Evolutionary conservation across 2,888 invertebrate species (phyloP), one percentile per base, ranked within the genome.

Genomic region (Rotaria socialis): DNA sequence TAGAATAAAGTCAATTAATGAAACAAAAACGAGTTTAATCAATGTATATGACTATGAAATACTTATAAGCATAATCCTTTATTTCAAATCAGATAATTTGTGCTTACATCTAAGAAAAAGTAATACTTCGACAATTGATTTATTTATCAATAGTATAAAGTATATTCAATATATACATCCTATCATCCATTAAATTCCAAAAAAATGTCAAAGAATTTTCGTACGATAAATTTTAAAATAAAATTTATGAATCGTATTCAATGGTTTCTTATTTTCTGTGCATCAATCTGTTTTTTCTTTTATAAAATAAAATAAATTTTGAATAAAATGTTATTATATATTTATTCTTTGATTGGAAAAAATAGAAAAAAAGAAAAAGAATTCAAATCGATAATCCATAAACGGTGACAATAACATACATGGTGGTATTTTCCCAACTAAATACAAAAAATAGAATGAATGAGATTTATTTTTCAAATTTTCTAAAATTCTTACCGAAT

Each of bases 381-480:
- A 67, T 19, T 67, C 35, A 67, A 35, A 47, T 80, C n/a, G 80
- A 80, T n/a, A 80, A 14, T 8, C 80, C 80, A 47, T 47, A 80
- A 3, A 80, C 80, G 10, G 80, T 47, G 47, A 80, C 47, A n/a
- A 47, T 80, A 80, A 11, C 22, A 47, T n/a, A 80, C 80, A 80
- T 80, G 22, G 80, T 24, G 11, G 24, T 47, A 24, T 80, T 80
- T 47, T 80, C 80, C 80, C 80, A 80, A n/a, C 80, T 80, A 24
- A 47, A 80, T 19, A 27, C 7, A 19, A 74, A 41, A 22, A 74
- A 41, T 22, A 0, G 22, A 80, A 1, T 19, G 19, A n/a, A 5
- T 10, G n/a, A 22, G 2, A 10, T 55, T 22, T 22, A 55, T 22
- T 55, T 6, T 22, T 55, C 6, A 55, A 22, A 22, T 55, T 55